Evolutionary conservation across 2,888 invertebrate genomes (phyloP).

Genomic region (Axea sp.): DNA sequence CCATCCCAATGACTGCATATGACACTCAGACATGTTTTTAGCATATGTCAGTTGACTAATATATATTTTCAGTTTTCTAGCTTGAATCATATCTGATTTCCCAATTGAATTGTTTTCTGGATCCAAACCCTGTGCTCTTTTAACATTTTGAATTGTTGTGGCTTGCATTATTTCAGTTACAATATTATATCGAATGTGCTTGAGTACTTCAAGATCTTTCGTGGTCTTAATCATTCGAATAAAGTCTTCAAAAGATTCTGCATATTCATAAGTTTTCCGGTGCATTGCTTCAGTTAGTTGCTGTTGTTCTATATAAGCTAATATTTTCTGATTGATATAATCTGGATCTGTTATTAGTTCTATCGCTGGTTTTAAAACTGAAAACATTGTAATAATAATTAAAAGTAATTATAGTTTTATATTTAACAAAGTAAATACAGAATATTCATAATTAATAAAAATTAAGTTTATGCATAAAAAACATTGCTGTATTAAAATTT

Average conservation of each 20-base stretch:
- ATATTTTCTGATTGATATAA: constrained; percentile 93
- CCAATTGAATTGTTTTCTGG: constrained; percentile 82
- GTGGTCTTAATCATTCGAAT: constrained; percentile 90
- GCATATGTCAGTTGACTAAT: constrained; percentile 90
- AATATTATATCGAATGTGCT: constrained; percentile 91
- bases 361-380: constrained; percentile 90
- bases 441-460: no score
- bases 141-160: constrained; percentile 93
- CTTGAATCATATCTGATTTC: constrained; percentile 88
- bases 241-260: constrained; percentile 94
- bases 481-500: no score
- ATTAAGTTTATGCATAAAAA: no score
- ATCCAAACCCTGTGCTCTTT: constrained; percentile 90
- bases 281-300: constrained; percentile 89
- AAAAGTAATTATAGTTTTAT: no score
- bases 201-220: constrained; percentile 89
- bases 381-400: no score
- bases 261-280: constrained; percentile 90
- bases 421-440: no score
- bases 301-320: constrained; percentile 90
- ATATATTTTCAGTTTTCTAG: constrained; percentile 90
- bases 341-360: constrained; percentile 93
- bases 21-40: constrained; percentile 89
- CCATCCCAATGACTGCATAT: constrained; percentile 87
- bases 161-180: constrained; percentile 97